Evolutionary conservation across 2,797 vertebrate species (phyloP).

Genomic region (Tokudaia muenninki): DNA sequence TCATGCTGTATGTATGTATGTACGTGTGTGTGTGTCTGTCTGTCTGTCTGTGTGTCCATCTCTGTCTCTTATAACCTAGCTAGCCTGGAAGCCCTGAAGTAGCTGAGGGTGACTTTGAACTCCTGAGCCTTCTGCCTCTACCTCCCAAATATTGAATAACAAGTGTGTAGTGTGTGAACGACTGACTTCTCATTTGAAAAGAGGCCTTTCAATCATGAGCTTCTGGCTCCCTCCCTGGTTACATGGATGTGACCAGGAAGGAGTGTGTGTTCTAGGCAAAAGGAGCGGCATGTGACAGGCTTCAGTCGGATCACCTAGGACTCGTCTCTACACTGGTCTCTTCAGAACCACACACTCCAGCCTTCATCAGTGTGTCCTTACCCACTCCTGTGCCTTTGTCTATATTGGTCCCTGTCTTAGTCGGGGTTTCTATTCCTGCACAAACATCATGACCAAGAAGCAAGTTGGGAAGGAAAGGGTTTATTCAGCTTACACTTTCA

Average conservation of each 20-base stretch:
- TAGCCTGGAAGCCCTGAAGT: neutral
- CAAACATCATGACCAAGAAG: too few relatives aligned
- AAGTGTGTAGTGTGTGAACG: neutral
- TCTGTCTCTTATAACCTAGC: neutral
- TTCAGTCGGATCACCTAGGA: neutral
- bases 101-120: neutral
- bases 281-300: neutral
- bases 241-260: constrained; percentile 13
- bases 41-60: neutral
- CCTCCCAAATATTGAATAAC: neutral
- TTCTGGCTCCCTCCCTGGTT: neutral
- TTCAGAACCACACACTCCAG: neutral
- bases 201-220: neutral
- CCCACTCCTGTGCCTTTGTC: neutral
- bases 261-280: neutral
- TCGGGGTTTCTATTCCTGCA: too few relatives aligned
- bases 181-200: neutral
- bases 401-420: neutral
- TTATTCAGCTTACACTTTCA: too few relatives aligned
- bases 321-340: neutral
- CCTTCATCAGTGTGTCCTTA: neutral
- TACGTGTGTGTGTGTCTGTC: too few relatives aligned
- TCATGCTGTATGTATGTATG: neutral
- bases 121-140: neutral
- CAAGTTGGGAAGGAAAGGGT: too few relatives aligned